These are phyloP conservation scores for Nettapus auritus DNA, from an alignment of 2,113 vertebrate species.

Conservation along the genomic window DNA sequence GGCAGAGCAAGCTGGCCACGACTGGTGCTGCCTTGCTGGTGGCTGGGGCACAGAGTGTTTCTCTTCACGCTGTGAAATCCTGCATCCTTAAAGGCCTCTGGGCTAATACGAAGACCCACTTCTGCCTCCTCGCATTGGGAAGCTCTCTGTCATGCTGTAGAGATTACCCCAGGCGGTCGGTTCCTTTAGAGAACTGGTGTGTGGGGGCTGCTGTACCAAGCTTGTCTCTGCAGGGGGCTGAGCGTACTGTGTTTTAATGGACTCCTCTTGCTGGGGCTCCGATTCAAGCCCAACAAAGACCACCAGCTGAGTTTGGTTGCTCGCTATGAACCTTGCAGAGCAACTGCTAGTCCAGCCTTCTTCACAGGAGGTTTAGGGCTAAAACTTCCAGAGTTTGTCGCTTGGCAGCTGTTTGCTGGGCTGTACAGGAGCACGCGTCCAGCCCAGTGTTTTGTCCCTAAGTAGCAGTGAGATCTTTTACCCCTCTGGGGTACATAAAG, in stretches of 20 bases:
- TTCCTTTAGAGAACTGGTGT: background rate
- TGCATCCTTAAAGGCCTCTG: background rate
- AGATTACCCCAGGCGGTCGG: background rate
- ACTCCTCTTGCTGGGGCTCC: background rate
- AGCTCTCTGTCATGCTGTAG: background rate
- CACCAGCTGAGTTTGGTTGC: fast-evolving
- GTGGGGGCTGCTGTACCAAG: fast-evolving
- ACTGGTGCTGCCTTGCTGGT: fast-evolving
- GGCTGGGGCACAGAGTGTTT: background rate
- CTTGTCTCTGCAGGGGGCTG: background rate
- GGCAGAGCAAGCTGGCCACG: background rate
- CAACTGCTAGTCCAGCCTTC: background rate
- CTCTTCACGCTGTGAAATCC: fast-evolving
- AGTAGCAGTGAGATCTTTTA: fast-evolving
- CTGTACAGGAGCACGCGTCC: background rate
- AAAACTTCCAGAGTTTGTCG: background rate
- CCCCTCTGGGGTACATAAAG: background rate
- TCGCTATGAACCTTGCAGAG: background rate
- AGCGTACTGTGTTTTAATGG: fast-evolving
- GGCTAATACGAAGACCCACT: background rate
- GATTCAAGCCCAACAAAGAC: background rate
- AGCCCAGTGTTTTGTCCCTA: too few relatives aligned
- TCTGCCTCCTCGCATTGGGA: background rate
- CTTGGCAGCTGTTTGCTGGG: background rate
- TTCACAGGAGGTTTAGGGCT: background rate